A percentile compares a stretch with the other conserved stretches of the same genome.
These are phyloP conservation scores for Linepithema humile DNA, from an alignment of 1,140 invertebrate genomes.

Conservation along the genomic window DNA sequence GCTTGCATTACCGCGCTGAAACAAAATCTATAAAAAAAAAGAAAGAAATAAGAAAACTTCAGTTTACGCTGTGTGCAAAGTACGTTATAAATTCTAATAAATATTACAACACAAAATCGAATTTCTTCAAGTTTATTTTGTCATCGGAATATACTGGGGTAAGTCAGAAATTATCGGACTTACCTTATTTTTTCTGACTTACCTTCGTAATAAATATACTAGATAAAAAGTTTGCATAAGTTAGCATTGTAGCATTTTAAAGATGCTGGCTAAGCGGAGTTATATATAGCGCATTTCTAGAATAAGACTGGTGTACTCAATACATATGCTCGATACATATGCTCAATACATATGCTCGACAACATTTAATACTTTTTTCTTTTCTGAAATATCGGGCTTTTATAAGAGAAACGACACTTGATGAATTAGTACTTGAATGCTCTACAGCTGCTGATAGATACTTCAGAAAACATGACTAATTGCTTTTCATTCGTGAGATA, in stretches of 20 bases:
- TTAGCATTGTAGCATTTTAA: background rate
- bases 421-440: slow-evolving; percentile 27
- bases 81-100: too few species aligned
- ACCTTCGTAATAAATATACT: too few species aligned
- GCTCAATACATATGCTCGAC: too few species aligned
- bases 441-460: slow-evolving; percentile 23
- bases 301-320: background rate
- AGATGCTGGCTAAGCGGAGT: background rate
- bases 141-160: too few species aligned
- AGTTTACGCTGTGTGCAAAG: too few species aligned
- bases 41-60: background rate
- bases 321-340: too few species aligned
- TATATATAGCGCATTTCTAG: background rate
- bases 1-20: too few species aligned
- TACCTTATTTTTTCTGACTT: too few species aligned
- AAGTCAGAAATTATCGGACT: too few species aligned
- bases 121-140: too few species aligned
- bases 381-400: background rate
- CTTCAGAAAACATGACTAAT: slow-evolving; percentile 32
- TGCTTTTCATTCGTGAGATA: background rate
- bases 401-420: background rate
- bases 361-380: slow-evolving; percentile 14
- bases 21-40: background rate
- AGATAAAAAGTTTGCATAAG: background rate
- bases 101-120: too few species aligned